These are phyloP conservation scores for Erebia ligea DNA, from an alignment of 2,888 invertebrate genomes.

Conservation along the genomic window DNA sequence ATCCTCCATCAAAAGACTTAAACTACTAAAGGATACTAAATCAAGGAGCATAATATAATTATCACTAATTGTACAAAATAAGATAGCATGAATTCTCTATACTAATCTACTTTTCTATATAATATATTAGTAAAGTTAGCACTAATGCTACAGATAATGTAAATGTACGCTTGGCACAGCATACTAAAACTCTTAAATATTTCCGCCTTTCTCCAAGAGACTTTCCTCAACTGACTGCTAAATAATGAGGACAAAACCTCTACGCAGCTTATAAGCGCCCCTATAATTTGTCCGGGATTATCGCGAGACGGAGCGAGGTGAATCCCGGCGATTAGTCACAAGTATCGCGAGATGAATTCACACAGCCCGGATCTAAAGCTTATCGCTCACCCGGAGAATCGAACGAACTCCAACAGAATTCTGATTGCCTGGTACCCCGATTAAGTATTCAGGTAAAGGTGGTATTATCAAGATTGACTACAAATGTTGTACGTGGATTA, in stretches of 20 bases:
- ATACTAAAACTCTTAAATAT: conserved; percentile 21
- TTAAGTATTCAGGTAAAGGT: conserved; percentile 76
- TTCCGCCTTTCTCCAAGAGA: conserved; percentile 28
- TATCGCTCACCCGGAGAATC: conserved; percentile 58
- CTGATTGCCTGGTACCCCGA: conserved; percentile 67
- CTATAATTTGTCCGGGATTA: conserved; percentile 80
- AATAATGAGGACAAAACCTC: conserved; percentile 71
- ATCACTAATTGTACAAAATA: no score
- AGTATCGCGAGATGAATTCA: conserved; percentile 71
- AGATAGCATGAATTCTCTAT: no score
- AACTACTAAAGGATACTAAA: background rate
- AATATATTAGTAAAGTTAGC: background rate
- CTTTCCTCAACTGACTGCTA: conserved; percentile 64
- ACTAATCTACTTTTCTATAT: background rate
- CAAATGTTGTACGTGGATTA: conserved; percentile 53
- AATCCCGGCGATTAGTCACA: conserved; percentile 81
- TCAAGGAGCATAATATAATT: no score
- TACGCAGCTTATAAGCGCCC: conserved; percentile 66
- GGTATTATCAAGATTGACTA: conserved; percentile 72
- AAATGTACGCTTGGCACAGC: conserved; percentile 7
- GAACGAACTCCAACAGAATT: conserved; percentile 72
- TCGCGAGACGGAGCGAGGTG: conserved; percentile 72
- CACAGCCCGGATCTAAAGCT: conserved; percentile 56
- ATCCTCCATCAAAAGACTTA: background rate
- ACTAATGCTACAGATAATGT: conserved; percentile 2